Evolutionary conservation across 2,888 invertebrate species (phyloP), one percentile per base, ranked within the genome.

Genomic region (Rotaria macrura): DNA sequence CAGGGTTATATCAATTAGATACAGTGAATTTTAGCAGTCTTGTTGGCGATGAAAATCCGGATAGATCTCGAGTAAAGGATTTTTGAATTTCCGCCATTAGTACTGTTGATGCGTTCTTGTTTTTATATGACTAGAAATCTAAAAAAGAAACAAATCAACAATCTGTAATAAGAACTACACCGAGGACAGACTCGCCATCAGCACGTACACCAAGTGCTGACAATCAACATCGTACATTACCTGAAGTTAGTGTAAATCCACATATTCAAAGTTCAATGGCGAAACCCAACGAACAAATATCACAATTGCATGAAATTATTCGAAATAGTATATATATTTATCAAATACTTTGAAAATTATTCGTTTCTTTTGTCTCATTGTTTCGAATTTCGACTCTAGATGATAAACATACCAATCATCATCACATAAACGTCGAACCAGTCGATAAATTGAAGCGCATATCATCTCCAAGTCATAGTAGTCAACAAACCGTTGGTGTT

Each of bases 221-320:
- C 20, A 65, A 20, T 65, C 65, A 65, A 65, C 34, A 65, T 65
- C 65, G 65, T 65, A 34, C 65, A 43, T 43, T 79, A 79, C 79
- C 79, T 3, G 79, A 79, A 43, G 79, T 79, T 6, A 79, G 79
- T n/a, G 43, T 79, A 20, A 43, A 79, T 79, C 79, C 79, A 79
- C 79, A 43, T 79, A 79, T 79, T 79, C 79, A 79, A 43, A 79
- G 79, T 43, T 12, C 79, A 9, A n/a, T 79, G 12, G 43, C 7
- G n/a, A 40, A 17, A 79, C 7, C 25, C 43, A 23, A 43, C 14
- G 43, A 79, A 79, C n/a, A 9, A 43, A n/a, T 43, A n/a, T 10
- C 9, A 38, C 72, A 23, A 25, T 14, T 10, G 38, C 10, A 57
- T 57, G 55, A 57, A 57, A 1, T 20, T 12, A 57, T 29, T 57